Percentiles rank a stretch among this genome's conserved stretches.
These are phyloP conservation scores for Lepidostoma basale DNA, from an alignment of 1,140 invertebrate species.

Conservation along the genomic window DNA sequence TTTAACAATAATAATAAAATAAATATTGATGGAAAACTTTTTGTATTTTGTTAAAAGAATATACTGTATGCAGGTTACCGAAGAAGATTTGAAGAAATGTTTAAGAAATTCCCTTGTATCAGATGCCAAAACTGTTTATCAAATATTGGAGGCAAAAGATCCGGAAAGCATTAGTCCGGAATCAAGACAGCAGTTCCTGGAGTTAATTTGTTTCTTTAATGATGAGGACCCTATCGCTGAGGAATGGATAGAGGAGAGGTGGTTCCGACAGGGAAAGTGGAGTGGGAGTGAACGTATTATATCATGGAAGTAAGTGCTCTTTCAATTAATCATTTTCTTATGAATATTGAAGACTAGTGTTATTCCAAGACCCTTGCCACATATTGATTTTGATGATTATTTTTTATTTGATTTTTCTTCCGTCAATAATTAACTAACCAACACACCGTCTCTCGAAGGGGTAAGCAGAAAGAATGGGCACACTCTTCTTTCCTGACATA, in stretches of 20 bases:
- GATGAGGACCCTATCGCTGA: constrained; percentile 66
- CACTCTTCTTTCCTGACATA: too few species aligned
- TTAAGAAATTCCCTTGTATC: constrained; percentile 69
- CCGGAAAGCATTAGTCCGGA: constrained; percentile 64
- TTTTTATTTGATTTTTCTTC: too few species aligned
- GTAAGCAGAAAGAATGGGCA: too few species aligned
- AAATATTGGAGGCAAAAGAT: constrained; percentile 69
- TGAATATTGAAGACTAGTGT: too few species aligned
- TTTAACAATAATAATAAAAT: too few species aligned
- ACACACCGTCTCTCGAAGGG: too few species aligned
- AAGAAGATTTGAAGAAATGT: constrained; percentile 66
- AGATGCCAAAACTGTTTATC: constrained; percentile 77
- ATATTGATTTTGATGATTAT: too few species aligned
- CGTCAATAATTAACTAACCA: too few species aligned
- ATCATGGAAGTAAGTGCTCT: constrained; percentile 73
- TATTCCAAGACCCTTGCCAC: too few species aligned
- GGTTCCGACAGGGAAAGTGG: constrained; percentile 65
- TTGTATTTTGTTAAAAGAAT: too few species aligned
- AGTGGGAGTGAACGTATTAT: constrained; percentile 62
- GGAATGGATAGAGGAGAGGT: constrained; percentile 79
- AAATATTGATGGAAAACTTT: too few species aligned
- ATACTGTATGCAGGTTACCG: constrained; percentile 59
- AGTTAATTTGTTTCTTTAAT: constrained; percentile 85
- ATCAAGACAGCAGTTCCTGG: constrained; percentile 74
- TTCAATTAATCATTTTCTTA: background rate